These are phyloP conservation scores for Radopholus similis DNA, from an alignment of 1,140 invertebrate genomes.

Conservation along the genomic window DNA sequence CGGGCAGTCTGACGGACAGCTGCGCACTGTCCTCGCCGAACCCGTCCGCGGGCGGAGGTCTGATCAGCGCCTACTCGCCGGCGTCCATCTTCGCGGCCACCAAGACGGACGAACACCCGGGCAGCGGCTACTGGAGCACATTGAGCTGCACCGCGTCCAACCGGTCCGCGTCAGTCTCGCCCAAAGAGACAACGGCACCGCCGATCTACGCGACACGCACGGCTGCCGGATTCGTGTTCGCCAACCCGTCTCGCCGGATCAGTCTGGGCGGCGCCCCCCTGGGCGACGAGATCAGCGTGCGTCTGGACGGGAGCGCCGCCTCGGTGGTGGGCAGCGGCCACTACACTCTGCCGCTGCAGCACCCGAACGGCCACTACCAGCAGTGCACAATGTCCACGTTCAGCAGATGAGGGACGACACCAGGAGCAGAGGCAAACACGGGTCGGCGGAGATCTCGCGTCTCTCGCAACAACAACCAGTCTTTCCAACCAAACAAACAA, in stretches of 20 bases:
- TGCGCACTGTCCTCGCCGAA: background rate
- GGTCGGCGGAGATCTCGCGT: too few species aligned
- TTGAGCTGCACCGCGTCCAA: background rate
- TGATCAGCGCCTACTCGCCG: conserved; percentile 8
- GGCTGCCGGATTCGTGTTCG: too few species aligned
- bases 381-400: background rate
- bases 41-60: background rate
- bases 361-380: background rate
- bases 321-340: background rate
- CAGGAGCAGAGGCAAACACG: too few species aligned
- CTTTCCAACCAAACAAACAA: too few species aligned
- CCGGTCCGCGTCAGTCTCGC: background rate
- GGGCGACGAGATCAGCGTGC: conserved; percentile 15
- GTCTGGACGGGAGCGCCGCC: conserved; percentile 16
- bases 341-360: background rate
- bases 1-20: background rate
- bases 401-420: background rate
- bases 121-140: background rate
- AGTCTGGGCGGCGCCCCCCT: background rate
- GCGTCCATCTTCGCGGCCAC: background rate
- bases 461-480: too few species aligned
- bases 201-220: background rate
- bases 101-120: background rate
- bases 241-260: too few species aligned
- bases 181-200: background rate